These are phyloP conservation scores for Armadillidium nasatum DNA, from an alignment of 1,140 invertebrate genomes.

Conservation along the genomic window DNA sequence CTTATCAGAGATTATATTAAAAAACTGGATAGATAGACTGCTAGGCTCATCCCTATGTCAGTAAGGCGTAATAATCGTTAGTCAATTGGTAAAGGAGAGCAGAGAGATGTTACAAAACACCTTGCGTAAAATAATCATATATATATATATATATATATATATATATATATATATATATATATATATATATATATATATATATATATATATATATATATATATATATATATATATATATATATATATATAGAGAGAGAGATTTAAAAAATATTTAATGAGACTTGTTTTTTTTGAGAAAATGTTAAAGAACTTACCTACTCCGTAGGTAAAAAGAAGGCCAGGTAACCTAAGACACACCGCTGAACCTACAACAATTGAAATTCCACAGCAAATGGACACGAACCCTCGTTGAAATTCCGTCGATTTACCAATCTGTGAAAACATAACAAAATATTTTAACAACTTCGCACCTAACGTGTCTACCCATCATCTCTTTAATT, in stretches of 20 bases:
- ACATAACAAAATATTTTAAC: not conserved
- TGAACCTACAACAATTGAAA: not conserved
- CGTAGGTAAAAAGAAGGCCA: not conserved
- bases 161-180: not conserved
- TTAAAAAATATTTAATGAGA: not conserved
- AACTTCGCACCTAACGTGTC: too few species aligned
- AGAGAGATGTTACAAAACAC: too few species aligned
- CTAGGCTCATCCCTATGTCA: too few species aligned
- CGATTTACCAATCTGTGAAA: not conserved
- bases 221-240: not conserved
- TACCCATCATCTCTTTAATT: too few species aligned
- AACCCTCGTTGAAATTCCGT: not conserved
- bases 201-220: slow-evolving; percentile 2
- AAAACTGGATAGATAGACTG: too few species aligned
- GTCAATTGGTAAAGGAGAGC: too few species aligned
- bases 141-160: too few species aligned
- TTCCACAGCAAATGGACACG: not conserved
- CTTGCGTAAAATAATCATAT: too few species aligned
- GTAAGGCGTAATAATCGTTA: too few species aligned
- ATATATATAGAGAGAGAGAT: not conserved
- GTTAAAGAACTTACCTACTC: not conserved
- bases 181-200: slow-evolving; percentile 6
- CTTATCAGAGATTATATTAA: too few species aligned
- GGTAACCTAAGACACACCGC: not conserved
- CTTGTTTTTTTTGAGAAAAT: too few species aligned